A percentile compares a stretch with the other conserved stretches of the same genome.
Conservation (phyloP, 2,113 vertebrate genomes). For the Ondatra zibethicus region DNA sequence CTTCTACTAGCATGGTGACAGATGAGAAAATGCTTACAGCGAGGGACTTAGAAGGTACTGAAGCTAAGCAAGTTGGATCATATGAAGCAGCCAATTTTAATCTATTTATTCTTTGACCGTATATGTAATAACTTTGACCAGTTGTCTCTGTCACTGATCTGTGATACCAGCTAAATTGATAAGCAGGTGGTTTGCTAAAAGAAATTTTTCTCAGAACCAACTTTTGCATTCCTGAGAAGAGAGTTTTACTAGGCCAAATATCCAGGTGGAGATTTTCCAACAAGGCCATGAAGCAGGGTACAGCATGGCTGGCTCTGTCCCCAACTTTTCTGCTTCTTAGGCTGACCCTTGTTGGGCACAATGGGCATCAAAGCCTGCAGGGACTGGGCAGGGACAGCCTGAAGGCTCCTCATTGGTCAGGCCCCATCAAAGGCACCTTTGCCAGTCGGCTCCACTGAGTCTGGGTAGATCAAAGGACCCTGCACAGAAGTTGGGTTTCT, state of each 20-base stretch:
- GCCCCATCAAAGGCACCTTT: slow-evolving; percentile 60
- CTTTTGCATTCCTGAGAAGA: neutral
- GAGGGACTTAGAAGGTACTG: neutral
- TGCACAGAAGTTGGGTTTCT: slow-evolving; percentile 64
- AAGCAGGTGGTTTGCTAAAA: slow-evolving; percentile 15
- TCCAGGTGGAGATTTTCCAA: slow-evolving; percentile 9
- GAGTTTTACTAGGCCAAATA: neutral
- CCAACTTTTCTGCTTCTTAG: neutral
- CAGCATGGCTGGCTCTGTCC: neutral
- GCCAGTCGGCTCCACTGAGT: slow-evolving; percentile 38
- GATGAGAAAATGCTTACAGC: neutral
- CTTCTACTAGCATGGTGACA: neutral
- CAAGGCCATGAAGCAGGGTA: neutral
- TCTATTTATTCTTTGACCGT: neutral
- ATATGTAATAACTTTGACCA: neutral
- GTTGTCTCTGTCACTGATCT: neutral
- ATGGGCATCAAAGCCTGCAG: slow-evolving; percentile 42
- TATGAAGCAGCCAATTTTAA: neutral
- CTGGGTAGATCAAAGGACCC: slow-evolving; percentile 72
- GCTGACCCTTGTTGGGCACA: neutral
- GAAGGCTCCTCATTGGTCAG: slow-evolving; percentile 18
- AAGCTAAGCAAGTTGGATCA: neutral
- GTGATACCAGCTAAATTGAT: neutral
- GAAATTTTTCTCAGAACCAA: slow-evolving; percentile 9
- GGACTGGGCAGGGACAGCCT: neutral